Base-by-base conservation (phyloP, 2,797 vertebrate species). In the Pagetopsis macropterus region DNA sequence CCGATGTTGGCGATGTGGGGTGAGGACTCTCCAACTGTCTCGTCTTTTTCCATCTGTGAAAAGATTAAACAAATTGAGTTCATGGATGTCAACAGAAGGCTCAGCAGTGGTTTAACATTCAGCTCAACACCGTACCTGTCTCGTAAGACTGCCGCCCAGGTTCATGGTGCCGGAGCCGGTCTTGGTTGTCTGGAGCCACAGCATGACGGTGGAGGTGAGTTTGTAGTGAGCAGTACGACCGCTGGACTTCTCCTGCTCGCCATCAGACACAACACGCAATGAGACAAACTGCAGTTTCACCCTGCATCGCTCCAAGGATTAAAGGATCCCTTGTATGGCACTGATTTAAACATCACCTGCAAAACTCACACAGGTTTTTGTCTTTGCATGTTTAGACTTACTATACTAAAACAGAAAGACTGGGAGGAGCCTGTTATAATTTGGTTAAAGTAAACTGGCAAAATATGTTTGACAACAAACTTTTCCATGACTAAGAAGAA, bases 171-270 rank as follows among this genome's bases (percentile, higher is more conserved):
- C 98, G 0, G 98, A 99, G 75, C 96, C 97, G 0, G 95, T 96
- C 88, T 99, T 99, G 68, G 97, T 99, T 80, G 98, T 99, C 88
- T 99, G 98, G 89, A 99, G 96, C 98, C 98, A 99, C 81, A 99
- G 94, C 98, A 99, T 99, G 92, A 99, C 98, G 0, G 98, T 99
- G 84, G 98, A 99, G 90, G 98, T 99, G 94, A 99, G 94, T 94
- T 99, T 99, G 93, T 99, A 99, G 90, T 99, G 98, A 86, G 98
- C 98, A 0, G 96, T 98, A 16, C 98, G 98, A 33, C 98, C 98
- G 0, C 97, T 99, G 78, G 98, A 98, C 86, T 99, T 99, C 92
- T 99, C 98, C 98, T 99, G 87, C 4, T 61, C 41, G 7, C 0
- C 46, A 44, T 43, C 0, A 86, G 37, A 79, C 12, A 80, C 48